phyloP scores from a whole-genome alignment of 1,140 invertebrate genomes.

The Neomicropteryx cornuta region DNA sequence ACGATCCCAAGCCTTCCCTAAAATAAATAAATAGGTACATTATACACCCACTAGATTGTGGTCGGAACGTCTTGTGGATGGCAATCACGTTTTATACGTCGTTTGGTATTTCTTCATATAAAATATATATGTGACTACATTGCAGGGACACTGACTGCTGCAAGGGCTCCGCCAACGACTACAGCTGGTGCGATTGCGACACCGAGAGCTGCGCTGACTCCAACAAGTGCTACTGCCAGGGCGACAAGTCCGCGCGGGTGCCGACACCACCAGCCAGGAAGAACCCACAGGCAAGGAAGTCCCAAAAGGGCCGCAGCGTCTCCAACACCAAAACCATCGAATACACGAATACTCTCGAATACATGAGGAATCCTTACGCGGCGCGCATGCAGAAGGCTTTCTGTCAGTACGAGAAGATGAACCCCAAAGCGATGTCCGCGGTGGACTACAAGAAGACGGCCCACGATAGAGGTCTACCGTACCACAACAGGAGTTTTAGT shows the following conservation, averaged over 20 bases:
- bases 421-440: slow-evolving; percentile 11
- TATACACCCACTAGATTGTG: no score
- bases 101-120: no score
- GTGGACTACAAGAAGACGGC: slow-evolving; percentile 14
- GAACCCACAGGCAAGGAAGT: slow-evolving; percentile 17
- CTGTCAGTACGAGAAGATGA: slow-evolving; percentile 22
- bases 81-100: no score
- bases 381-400: slow-evolving; percentile 25
- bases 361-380: slow-evolving; percentile 36
- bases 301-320: slow-evolving; percentile 15
- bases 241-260: slow-evolving; percentile 27
- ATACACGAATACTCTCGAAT: slow-evolving; percentile 45
- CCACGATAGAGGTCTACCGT: slow-evolving; percentile 10
- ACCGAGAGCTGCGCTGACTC: slow-evolving; percentile 78
- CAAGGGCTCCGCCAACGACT: slow-evolving; percentile 24
- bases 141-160: slow-evolving; percentile 31
- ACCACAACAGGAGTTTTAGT: slow-evolving; percentile 9
- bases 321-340: slow-evolving; percentile 25
- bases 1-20: no score
- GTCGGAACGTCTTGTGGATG: no score
- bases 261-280: slow-evolving; percentile 16
- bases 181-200: slow-evolving; percentile 60
- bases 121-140: slow-evolving; percentile 10
- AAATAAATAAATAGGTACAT: no score
- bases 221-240: slow-evolving; percentile 78